Percentiles rank a stretch among this genome's conserved stretches.
Conservation (phyloP, 2,888 invertebrate genomes). For the Caenorhabditis zanzibari region DNA sequence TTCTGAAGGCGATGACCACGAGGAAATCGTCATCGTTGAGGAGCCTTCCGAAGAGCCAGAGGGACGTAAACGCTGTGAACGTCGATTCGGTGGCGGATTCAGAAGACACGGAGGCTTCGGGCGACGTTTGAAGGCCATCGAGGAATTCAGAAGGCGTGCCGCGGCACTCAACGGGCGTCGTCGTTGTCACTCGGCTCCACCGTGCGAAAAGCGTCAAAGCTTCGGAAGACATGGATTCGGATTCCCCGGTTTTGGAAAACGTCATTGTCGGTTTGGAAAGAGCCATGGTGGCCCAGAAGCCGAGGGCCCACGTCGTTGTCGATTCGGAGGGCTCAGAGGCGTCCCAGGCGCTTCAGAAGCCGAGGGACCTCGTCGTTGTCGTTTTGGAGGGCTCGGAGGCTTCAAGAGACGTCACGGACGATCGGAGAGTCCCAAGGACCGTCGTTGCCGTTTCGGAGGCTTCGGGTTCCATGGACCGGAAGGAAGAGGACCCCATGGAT, state of each 20-base stretch:
- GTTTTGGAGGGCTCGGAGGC: too few species aligned
- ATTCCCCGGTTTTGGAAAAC: constrained; percentile 12
- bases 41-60: background rate
- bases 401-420: too few species aligned
- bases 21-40: constrained; percentile 8
- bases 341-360: background rate
- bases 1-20: constrained; percentile 27
- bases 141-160: background rate
- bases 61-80: background rate
- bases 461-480: background rate
- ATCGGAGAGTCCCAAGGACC: background rate
- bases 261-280: background rate
- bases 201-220: background rate
- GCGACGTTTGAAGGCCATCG: constrained; percentile 4
- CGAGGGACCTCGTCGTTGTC: background rate
- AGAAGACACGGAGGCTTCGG: constrained; percentile 17
- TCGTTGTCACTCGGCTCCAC: constrained; percentile 3
- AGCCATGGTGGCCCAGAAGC: too few species aligned
- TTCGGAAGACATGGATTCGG: background rate
- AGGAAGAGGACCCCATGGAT: constrained; percentile 4
- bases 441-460: too few species aligned
- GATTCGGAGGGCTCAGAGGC: too few species aligned
- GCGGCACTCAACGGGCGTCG: background rate
- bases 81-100: constrained; percentile 20
- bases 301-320: too few species aligned